Conservation (phyloP, 2,113 vertebrate genomes). For the Urocolius indicus region DNA sequence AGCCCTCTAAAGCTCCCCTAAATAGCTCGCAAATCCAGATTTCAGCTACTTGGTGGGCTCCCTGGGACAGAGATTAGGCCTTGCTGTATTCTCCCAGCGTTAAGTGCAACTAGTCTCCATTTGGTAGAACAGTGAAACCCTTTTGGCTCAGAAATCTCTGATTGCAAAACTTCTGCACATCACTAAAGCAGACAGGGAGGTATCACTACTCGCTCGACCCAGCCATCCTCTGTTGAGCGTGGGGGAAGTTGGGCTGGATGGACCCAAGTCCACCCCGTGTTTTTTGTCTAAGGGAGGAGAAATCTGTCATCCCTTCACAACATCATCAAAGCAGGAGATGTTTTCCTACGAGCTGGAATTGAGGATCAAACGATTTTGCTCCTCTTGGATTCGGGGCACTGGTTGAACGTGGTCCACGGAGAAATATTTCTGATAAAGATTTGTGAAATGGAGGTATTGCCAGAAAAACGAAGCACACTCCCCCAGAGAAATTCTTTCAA, state of each 20-base stretch:
- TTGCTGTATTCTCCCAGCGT: not conserved
- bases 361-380: not conserved
- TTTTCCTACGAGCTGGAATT: not conserved
- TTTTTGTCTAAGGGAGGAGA: not conserved
- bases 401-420: not conserved
- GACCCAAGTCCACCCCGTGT: not conserved
- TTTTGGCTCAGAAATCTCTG: not conserved
- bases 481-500: not conserved
- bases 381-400: not conserved
- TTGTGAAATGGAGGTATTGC: not conserved
- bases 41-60: not conserved
- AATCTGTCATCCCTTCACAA: not conserved
- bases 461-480: not conserved
- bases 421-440: constrained; percentile 4
- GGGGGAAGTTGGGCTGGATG: not conserved
- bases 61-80: not conserved
- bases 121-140: not conserved
- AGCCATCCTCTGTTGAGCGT: not conserved
- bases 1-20: not conserved
- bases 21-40: not conserved
- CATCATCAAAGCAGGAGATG: not conserved
- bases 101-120: not conserved
- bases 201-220: not conserved
- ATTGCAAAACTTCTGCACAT: not conserved
- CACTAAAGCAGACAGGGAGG: not conserved